phyloP scores from a whole-genome alignment of 2,797 vertebrate species.

The Sebastes minor region DNA sequence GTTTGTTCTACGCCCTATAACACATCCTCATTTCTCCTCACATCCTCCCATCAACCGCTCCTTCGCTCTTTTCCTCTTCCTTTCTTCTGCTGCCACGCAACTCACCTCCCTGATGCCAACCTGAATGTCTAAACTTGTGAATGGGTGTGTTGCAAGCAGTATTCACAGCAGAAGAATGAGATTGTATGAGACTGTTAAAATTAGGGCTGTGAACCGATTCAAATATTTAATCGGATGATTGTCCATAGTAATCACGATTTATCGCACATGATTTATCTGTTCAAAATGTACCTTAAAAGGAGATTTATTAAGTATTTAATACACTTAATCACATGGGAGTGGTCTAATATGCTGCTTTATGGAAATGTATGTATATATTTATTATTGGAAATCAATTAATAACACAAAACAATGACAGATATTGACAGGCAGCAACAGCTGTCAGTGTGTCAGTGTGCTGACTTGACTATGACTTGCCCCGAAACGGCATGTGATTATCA shows the following conservation, averaged over 20 bases:
- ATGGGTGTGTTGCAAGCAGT: slow-evolving; percentile 26
- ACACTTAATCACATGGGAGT: too few relatives aligned
- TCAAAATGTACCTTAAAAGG: too few relatives aligned
- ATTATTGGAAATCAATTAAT: fast-evolving
- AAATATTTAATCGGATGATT: too few relatives aligned
- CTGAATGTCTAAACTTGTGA: not conserved
- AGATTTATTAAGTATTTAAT: too few relatives aligned
- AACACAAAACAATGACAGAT: too few relatives aligned
- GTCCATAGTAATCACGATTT: too few relatives aligned
- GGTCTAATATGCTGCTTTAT: too few relatives aligned
- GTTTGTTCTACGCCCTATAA: slow-evolving; percentile 22
- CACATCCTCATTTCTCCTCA: slow-evolving; percentile 38
- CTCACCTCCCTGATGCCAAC: slow-evolving; percentile 18
- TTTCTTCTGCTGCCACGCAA: slow-evolving; percentile 38
- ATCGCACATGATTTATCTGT: fast-evolving
- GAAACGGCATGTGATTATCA: too few relatives aligned
- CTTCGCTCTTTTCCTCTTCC: not conserved
- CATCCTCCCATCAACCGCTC: slow-evolving; percentile 35
- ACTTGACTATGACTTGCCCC: too few relatives aligned
- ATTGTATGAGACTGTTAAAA: not conserved
- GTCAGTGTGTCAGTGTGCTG: too few relatives aligned
- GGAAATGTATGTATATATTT: too few relatives aligned
- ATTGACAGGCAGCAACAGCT: too few relatives aligned
- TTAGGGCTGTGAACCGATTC: fast-evolving
- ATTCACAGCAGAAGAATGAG: slow-evolving; percentile 34